Base-by-base conservation (phyloP, 2,888 invertebrate species). In the Cylindroiulus punctatus region DNA sequence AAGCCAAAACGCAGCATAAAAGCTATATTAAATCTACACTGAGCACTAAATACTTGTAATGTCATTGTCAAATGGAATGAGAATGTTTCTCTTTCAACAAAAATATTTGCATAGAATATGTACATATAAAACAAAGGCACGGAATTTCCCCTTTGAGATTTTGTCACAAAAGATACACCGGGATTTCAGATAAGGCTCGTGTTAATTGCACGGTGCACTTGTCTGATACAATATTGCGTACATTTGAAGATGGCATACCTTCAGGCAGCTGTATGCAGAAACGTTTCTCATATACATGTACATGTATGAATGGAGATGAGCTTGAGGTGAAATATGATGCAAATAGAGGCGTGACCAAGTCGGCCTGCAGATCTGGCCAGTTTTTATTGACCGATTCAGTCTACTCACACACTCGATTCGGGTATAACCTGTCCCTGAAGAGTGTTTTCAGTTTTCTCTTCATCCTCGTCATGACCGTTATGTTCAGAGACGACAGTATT, bases 331-430 rank as follows among this genome's bases (percentile, higher is more conserved):
- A 76, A 14, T 76, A 76, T 76, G 76, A 76, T 76, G 76, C 76
- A 76, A 30, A 76, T 76, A 76, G 76, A 76, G 76, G 76, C 76
- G 30, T 0, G 30, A 5, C 30, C 76, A 12, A 65, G 22, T 5
- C 65, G 47, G 47, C 19, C 47, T 47, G 47, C 47, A 47, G 19
- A 47, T 47, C 47, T 19, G 47, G 22, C 57, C 22, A 57, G 26
- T 65, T 65, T 10, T 26, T n/a, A 26, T 65, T n/a, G 19, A 19
- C 44, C 17, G 76, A 30, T 76, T 76, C 17, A 2, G 30, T 14
- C 30, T 83, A 19, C 44, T 83, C 83, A 83, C 40, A 83, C 83
- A 22, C 42, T 83, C 40, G 83, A 83, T 83, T 83, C 83, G 8
- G 83, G 83, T 26, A 83, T 26, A n/a, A 83, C 83, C 40, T 22